Percentiles rank a stretch among this genome's conserved stretches.
These are phyloP conservation scores for Casuarius casuarius DNA, from an alignment of 2,113 vertebrate genomes.

Conservation along the genomic window DNA sequence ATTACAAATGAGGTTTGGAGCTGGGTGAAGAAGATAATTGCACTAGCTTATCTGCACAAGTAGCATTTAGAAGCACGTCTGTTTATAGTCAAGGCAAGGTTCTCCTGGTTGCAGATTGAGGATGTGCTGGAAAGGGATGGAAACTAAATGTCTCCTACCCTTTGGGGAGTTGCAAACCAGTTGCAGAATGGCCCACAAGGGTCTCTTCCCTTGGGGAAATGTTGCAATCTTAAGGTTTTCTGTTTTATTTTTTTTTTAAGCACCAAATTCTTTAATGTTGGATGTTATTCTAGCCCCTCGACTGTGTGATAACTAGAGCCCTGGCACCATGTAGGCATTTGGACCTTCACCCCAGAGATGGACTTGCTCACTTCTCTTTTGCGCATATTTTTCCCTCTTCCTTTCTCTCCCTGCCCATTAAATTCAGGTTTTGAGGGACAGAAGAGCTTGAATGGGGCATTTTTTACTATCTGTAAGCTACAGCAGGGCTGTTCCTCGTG, in stretches of 20 bases:
- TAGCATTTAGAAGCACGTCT: not conserved
- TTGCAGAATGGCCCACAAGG: not conserved
- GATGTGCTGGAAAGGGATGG: not conserved
- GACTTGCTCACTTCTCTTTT: not conserved
- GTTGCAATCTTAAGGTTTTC: not conserved
- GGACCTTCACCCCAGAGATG: not conserved
- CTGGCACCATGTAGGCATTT: not conserved
- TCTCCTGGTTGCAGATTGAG: not conserved
- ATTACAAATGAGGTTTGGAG: not conserved
- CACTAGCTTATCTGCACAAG: not conserved
- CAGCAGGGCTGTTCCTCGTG: not conserved
- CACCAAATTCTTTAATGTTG: not conserved
- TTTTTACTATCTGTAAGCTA: not conserved
- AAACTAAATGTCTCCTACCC: not conserved
- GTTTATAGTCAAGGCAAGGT: not conserved
- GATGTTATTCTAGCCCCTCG: not conserved
- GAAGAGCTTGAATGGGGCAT: not conserved
- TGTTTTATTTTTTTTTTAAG: not conserved
- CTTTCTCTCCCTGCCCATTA: not conserved
- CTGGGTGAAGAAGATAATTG: not conserved
- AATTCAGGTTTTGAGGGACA: not conserved
- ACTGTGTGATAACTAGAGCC: rapidly evolving
- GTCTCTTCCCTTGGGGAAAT: not conserved
- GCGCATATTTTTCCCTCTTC: not conserved
- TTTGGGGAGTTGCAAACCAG: not conserved